Percentiles rank a stretch among this genome's conserved stretches.
These are phyloP conservation scores for Leucozona laternaria DNA, from an alignment of 2,888 invertebrate genomes.

Conservation along the genomic window DNA sequence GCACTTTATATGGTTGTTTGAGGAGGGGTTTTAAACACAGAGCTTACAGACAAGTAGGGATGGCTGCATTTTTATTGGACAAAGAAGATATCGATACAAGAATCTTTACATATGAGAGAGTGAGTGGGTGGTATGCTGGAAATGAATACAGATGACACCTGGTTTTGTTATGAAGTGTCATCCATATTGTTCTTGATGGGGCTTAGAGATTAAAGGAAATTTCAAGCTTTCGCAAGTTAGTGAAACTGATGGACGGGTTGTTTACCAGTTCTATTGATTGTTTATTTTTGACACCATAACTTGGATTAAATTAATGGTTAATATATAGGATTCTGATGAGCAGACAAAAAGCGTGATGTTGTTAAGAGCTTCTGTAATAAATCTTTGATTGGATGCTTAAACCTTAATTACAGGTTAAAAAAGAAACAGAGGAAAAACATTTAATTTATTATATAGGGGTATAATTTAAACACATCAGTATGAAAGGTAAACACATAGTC, in stretches of 20 bases:
- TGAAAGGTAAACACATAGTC: not conserved
- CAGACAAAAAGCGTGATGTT: conserved; percentile 32
- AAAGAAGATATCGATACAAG: conserved; percentile 1
- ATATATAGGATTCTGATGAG: conserved; percentile 32
- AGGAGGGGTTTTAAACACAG: conserved; percentile 37
- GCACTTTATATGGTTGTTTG: conserved; percentile 31
- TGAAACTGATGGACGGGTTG: conserved; percentile 12
- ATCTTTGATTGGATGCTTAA: conserved; percentile 33
- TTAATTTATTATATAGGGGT: conserved; percentile 30
- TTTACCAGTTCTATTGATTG: conserved; percentile 46
- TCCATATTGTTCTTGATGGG: conserved; percentile 66
- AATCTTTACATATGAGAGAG: conserved; percentile 2
- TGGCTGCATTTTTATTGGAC: conserved; percentile 29
- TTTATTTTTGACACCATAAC: conserved; percentile 55
- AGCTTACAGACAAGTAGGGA: conserved; percentile 60
- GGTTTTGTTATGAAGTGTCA: conserved; percentile 48
- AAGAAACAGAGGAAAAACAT: conserved; percentile 10
- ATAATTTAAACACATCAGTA: not conserved
- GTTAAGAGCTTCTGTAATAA: conserved; percentile 57
- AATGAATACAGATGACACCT: conserved; percentile 53
- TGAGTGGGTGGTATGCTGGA: conserved; percentile 26
- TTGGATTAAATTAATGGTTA: conserved; percentile 48
- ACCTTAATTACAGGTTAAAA: conserved; percentile 38
- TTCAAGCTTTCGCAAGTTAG: conserved; percentile 58
- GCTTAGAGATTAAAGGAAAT: conserved; percentile 33